Percentiles rank a stretch among this genome's conserved stretches.
Conservation (phyloP, 1,140 invertebrate genomes). For the Rhyacophila brunnea region DNA sequence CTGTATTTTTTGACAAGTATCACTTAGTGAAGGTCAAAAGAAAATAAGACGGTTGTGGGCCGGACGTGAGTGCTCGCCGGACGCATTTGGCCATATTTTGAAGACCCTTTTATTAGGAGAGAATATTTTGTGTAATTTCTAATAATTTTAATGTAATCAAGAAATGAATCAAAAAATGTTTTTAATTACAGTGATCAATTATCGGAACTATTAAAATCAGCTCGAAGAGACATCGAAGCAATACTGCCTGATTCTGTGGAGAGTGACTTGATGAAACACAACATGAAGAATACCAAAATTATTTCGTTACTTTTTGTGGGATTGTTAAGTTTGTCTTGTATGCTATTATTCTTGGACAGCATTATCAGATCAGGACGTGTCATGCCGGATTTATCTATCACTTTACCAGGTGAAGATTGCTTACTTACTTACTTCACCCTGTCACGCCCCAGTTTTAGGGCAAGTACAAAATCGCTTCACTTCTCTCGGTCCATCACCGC, state of each 20-base stretch:
- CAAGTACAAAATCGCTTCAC: too few species aligned
- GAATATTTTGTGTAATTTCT: too few species aligned
- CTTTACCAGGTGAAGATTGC: constrained; percentile 13
- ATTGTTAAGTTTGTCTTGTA: not conserved
- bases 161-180: too few species aligned
- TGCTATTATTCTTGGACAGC: constrained; percentile 3
- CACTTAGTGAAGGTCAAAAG: too few species aligned
- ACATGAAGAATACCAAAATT: constrained; percentile 9
- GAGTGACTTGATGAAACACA: constrained; percentile 1
- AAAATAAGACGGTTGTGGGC: too few species aligned
- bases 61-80: too few species aligned
- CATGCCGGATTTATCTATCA: constrained; percentile 12
- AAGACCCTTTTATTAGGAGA: too few species aligned
- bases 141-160: too few species aligned
- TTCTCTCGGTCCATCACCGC: too few species aligned
- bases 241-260: constrained; percentile 5
- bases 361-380: not conserved
- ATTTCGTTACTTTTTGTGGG: not conserved
- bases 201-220: not conserved
- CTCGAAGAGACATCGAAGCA: not conserved
- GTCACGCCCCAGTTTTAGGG: not conserved
- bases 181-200: constrained; percentile 3
- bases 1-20: too few species aligned
- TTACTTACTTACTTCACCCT: not conserved
- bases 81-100: too few species aligned